A percentile compares a stretch with the other conserved stretches of the same genome.
phyloP scores from a whole-genome alignment of 2,113 vertebrate genomes.

The Danio rerio region DNA sequence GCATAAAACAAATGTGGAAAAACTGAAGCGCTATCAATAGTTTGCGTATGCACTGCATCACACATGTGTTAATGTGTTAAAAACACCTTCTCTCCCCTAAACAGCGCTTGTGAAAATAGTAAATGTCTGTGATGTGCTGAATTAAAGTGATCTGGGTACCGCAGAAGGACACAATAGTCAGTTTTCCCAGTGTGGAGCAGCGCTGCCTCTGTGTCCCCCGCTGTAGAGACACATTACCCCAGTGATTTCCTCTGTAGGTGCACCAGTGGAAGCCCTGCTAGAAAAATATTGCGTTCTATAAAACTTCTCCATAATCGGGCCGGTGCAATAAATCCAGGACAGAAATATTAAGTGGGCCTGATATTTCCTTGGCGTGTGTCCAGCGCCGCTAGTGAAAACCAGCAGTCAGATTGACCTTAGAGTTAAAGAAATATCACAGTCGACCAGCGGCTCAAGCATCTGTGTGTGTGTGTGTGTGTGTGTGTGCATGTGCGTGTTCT shows the following conservation, averaged over 20 bases:
- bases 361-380: constrained; percentile 53
- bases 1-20: no score
- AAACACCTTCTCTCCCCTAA: no score
- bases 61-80: no score
- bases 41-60: no score
- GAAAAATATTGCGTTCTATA: constrained; percentile 57
- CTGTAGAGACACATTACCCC: constrained; percentile 58
- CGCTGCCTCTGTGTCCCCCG: no score
- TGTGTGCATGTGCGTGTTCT: neutral
- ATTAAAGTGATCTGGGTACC: no score
- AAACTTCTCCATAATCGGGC: constrained; percentile 55
- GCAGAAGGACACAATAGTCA: no score
- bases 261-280: constrained; percentile 45
- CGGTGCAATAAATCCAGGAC: constrained; percentile 54
- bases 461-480: neutral
- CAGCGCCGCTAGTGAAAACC: constrained; percentile 50
- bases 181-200: no score
- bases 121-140: no score
- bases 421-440: constrained; percentile 44
- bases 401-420: constrained; percentile 51
- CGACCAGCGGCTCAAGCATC: neutral
- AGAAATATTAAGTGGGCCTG: constrained; percentile 57
- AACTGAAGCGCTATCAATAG: no score
- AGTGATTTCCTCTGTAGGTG: constrained; percentile 59
- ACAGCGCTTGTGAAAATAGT: no score